A percentile compares a stretch with the other conserved stretches of the same genome.
phyloP scores from a whole-genome alignment of 2,888 invertebrate genomes.

The Eucriotettix oculatus region DNA sequence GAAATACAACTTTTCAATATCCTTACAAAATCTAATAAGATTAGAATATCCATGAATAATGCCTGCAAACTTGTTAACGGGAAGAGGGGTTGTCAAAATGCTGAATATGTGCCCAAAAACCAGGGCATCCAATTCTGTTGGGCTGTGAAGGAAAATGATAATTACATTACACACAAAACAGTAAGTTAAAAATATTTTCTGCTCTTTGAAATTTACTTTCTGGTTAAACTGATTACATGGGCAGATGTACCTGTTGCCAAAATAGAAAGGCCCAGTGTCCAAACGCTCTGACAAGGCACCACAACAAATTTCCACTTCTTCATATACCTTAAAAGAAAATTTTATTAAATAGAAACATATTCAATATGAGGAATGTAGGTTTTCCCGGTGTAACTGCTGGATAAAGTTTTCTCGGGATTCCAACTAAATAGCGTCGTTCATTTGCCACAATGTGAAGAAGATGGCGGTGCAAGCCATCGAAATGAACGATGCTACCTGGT shows the following conservation, averaged over 20 bases:
- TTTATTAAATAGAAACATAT: not conserved
- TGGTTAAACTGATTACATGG: no score
- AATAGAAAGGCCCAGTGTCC: constrained; percentile 66
- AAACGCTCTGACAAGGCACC: constrained; percentile 71
- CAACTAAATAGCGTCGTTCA: no score
- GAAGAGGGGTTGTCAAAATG: constrained; percentile 76
- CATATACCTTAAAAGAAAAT: constrained; percentile 26
- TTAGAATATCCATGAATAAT: constrained; percentile 59
- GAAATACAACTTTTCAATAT: constrained; percentile 72
- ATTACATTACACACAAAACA: not conserved
- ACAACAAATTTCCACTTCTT: constrained; percentile 68
- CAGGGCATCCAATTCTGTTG: constrained; percentile 88
- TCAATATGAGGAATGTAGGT: no score
- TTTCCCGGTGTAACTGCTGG: no score
- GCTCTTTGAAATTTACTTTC: no score
- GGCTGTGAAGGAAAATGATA: constrained; percentile 36
- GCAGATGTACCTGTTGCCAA: constrained; percentile 48
- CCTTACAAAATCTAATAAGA: constrained; percentile 64
- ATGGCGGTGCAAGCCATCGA: no score
- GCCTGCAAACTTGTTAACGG: constrained; percentile 63
- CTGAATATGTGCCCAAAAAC: constrained; percentile 96
- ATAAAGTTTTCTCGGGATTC: no score
- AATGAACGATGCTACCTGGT: no score
- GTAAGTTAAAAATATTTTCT: not conserved
- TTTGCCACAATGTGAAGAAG: no score